Conservation (phyloP, 2,113 vertebrate species). For the Lagopus leucura region DNA sequence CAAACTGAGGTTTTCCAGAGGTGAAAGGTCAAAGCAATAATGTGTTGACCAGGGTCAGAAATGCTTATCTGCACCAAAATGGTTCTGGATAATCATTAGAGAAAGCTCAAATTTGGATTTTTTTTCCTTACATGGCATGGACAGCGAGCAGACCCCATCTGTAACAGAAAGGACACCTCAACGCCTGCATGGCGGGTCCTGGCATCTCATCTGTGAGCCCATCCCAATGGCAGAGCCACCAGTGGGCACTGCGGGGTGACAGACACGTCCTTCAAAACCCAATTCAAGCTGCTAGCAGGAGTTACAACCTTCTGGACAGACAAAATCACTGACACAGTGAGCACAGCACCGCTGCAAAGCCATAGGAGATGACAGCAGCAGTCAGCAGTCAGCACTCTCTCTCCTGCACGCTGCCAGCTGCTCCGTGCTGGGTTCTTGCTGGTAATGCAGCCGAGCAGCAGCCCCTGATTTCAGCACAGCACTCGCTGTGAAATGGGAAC, state of each 20-base stretch:
- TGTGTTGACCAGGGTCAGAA: conserved; percentile 36
- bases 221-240: background rate
- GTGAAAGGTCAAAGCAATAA: conserved; percentile 70
- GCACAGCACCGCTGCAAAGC: background rate
- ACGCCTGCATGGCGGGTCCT: background rate
- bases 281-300: background rate
- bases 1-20: conserved; percentile 20
- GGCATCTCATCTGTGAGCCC: background rate
- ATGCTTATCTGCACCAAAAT: conserved; percentile 53
- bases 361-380: background rate
- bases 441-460: background rate
- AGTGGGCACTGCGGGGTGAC: fast-evolving
- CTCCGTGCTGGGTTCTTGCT: background rate
- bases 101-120: background rate
- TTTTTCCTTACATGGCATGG: background rate
- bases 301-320: background rate
- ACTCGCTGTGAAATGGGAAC: conserved; percentile 41
- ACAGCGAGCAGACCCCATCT: background rate
- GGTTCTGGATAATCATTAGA: conserved; percentile 58
- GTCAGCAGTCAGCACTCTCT: background rate
- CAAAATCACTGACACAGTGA: background rate
- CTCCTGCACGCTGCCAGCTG: background rate
- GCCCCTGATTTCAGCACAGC: conserved; percentile 15
- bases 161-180: background rate
- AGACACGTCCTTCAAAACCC: background rate